Base-by-base conservation (phyloP, 2,888 invertebrate genomes). In the Metallyticus violacea region DNA sequence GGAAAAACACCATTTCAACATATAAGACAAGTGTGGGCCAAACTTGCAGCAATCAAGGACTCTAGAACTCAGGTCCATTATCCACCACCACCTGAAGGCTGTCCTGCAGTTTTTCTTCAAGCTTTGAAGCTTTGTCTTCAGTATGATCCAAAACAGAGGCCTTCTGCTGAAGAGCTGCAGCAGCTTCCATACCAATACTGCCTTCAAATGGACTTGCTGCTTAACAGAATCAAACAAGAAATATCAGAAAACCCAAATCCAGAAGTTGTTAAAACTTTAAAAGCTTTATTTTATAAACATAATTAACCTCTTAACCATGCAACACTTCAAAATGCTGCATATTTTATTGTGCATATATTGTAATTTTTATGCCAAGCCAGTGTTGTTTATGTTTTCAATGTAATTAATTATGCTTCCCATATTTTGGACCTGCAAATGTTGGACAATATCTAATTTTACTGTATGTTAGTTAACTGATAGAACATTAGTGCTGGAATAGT, bases 1-100 rank as follows among this genome's bases (percentile, higher is more conserved):
- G 96, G 97, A 0, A 94, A 94, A 89, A 97, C 98, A 1, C 99
- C 99, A 0, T 99, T 99, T 92, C 96, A 97, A 78, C 96, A 97
- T 91, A 95, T 98, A 89, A 93, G 93, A 77, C 93, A 95, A 89
- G 93, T 94, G 88, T 94, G 95, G 91, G 94, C 94, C 77, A 98
- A 98, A 92, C 93, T 97, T 85, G 94, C 93, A 89, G 96, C 96
- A 87, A 97, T 98, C 89, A 94, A 95, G 81, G 95, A 96, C 92
- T 95, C 96, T 9, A 93, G 94, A 86, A 94, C 95, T 89, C 92
- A 92, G 88, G 97, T 99, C 89, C 93, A 94, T 85, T 98, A 96
- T 92, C 96, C 96, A 0, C 89, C 26, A 6, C 89, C 89, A 28
- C 89, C 89, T 83, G 88, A 92, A 91, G 93, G 93, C 91, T 92